A percentile compares a stretch with the other conserved stretches of the same genome.
Conservation (phyloP, 2,888 invertebrate species). For the Ametastegia equiseti region DNA sequence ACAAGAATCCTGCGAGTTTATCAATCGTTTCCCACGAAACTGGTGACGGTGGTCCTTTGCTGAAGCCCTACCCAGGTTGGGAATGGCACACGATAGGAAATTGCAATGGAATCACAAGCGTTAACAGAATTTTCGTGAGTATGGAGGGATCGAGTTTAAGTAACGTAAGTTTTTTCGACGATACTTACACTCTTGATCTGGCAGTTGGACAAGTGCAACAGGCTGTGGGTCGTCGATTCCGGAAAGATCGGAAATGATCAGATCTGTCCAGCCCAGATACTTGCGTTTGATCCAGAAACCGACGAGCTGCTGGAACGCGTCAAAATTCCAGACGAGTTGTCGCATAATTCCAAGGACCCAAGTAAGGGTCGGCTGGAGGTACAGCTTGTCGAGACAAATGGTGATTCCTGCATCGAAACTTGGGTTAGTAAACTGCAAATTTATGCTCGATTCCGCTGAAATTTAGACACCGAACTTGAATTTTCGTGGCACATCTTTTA, state of each 20-base stretch:
- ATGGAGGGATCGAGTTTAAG: no score
- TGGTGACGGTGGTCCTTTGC: constrained; percentile 74
- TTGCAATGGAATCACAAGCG: constrained; percentile 85
- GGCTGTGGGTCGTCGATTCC: constrained; percentile 84
- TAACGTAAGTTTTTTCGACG: no score
- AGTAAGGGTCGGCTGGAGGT: constrained; percentile 60
- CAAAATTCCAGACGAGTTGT: not conserved
- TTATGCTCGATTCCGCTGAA: not conserved
- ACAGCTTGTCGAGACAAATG: constrained; percentile 59
- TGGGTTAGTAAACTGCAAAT: constrained; percentile 56
- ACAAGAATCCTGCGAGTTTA: constrained; percentile 84
- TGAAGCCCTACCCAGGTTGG: constrained; percentile 83
- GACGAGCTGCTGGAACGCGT: not conserved
- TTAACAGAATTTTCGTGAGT: constrained; percentile 85
- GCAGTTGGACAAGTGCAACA: constrained; percentile 82
- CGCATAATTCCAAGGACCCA: not conserved
- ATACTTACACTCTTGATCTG: not conserved
- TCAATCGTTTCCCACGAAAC: constrained; percentile 77
- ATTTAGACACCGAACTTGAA: not conserved
- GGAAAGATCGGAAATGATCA: constrained; percentile 79
- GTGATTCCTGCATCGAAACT: constrained; percentile 50
- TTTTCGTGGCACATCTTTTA: not conserved
- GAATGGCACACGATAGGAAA: constrained; percentile 78
- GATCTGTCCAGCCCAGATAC: constrained; percentile 83
- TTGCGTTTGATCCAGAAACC: constrained; percentile 82